Evolutionary conservation across 2,113 vertebrate genomes (phyloP).

Genomic region (Oceanites oceanicus): DNA sequence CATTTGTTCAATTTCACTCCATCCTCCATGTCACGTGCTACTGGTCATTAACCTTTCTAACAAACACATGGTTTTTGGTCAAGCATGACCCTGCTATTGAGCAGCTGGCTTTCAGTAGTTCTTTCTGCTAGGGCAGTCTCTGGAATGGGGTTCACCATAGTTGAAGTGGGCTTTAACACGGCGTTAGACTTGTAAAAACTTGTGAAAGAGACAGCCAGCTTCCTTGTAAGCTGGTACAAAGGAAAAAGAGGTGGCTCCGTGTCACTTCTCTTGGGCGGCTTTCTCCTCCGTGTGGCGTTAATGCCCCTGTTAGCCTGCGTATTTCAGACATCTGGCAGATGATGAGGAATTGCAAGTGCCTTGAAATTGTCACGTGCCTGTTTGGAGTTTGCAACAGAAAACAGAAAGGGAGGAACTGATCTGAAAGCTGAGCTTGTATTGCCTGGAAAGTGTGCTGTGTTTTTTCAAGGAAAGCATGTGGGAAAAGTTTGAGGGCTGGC

Average conservation of each 20-base stretch:
- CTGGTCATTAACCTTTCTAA: background rate
- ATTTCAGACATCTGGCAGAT: accelerated
- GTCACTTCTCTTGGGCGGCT: accelerated
- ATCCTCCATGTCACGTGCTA: background rate
- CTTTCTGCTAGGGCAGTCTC: background rate
- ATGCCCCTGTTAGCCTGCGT: accelerated
- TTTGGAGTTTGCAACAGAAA: background rate
- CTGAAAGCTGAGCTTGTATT: background rate
- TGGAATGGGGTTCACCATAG: accelerated
- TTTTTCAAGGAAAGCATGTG: background rate
- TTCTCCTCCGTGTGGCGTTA: background rate
- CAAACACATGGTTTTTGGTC: too few relatives aligned
- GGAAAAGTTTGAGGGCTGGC: background rate
- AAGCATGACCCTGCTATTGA: accelerated
- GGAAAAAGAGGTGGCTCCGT: background rate
- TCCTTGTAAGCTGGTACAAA: background rate
- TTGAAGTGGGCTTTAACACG: accelerated
- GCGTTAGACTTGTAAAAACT: background rate
- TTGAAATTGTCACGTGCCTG: too few relatives aligned
- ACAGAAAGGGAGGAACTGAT: background rate
- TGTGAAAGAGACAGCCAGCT: background rate
- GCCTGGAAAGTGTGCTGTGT: accelerated
- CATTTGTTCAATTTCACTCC: background rate
- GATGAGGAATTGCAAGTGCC: background rate
- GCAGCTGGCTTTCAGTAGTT: background rate